These are phyloP conservation scores for Sebastes minor DNA, from an alignment of 2,797 vertebrate genomes.

Conservation along the genomic window DNA sequence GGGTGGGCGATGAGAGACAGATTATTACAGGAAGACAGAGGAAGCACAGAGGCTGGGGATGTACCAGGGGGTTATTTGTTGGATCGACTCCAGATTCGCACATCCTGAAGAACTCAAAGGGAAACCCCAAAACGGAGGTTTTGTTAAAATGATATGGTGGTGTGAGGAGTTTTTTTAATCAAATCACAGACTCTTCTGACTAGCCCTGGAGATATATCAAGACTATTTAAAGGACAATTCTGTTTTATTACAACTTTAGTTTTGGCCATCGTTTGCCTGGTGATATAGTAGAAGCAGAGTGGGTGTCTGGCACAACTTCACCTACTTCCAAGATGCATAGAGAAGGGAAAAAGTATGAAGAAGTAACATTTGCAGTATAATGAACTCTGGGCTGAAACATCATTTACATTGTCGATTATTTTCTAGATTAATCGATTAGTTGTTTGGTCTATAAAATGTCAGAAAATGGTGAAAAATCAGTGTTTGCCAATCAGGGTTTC, in stretches of 20 bases:
- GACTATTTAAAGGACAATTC: not conserved
- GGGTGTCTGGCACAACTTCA: not conserved
- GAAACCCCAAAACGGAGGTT: conserved; percentile 14
- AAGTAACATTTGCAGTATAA: not conserved
- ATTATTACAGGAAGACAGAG: conserved; percentile 46
- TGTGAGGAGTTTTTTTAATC: not conserved
- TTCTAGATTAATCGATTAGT: no score
- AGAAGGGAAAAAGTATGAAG: not conserved
- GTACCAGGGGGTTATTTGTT: conserved; percentile 34
- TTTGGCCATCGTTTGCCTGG: not conserved
- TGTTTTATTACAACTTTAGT: not conserved
- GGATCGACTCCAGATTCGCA: conserved; percentile 31
- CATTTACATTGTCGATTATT: no score
- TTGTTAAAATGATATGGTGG: conserved; percentile 7
- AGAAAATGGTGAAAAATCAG: no score
- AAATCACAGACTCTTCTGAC: conserved; percentile 10
- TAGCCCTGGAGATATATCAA: not conserved
- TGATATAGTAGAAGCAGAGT: not conserved
- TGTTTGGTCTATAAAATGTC: no score
- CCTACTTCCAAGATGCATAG: not conserved
- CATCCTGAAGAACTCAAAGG: conserved; percentile 20
- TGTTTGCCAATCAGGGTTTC: no score
- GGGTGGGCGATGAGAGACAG: conserved; percentile 34
- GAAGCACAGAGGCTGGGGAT: conserved; percentile 8
- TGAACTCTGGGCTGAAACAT: no score